Base-by-base conservation (phyloP, 1,140 invertebrate genomes). In the Rhopalosiphum padi region DNA sequence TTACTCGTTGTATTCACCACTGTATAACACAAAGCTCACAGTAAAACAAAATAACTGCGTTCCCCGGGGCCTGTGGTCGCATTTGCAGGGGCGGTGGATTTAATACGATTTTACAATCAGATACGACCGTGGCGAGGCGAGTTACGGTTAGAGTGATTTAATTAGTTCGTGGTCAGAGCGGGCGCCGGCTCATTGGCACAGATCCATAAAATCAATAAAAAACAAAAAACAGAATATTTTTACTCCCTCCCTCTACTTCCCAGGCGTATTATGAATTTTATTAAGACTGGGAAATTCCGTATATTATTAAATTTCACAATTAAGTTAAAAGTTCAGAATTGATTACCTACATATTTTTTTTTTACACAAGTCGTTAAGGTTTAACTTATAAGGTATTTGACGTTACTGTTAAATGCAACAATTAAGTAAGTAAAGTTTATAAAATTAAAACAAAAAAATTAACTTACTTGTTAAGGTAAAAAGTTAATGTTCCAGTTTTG, bases 81-180 rank as follows among this genome's bases (percentile, higher is more conserved):
- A 15, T 77, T 77, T 77, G 30, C 15, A 15, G 5, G 30, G n/a
- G 30, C n/a, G 3, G 30, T 18, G 15, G 30, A 77, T n/a, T n/a
- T 77, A 77, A n/a, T 77, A 77, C 60, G 60, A 77, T n/a, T 68
- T 77, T 77, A 77, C 15, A 77, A 77, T 77, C 60, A 77, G n/a
- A 77, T 77, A n/a, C 30, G 15, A 23, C 11, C 11, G 5, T 4
- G 60, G 15, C 3, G 60, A n/a, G 60, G 60, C 60, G 4, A 77
- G 60, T 77, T 77, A n/a, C 30, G 60, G 30, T 77, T 77, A 6
- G 15, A n/a, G 60, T 77, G 60, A 77, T n/a, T 77, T 77, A 77
- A 77, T 77, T n/a, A 77, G 60, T 77, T 18, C 5, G 60, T 77
- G 60, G 30, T 30, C 30, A n/a, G 60, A 3, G 30, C 11, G 30